Evolutionary conservation across 2,113 vertebrate species (phyloP).

Genomic region (Cheirogaleus medius): DNA sequence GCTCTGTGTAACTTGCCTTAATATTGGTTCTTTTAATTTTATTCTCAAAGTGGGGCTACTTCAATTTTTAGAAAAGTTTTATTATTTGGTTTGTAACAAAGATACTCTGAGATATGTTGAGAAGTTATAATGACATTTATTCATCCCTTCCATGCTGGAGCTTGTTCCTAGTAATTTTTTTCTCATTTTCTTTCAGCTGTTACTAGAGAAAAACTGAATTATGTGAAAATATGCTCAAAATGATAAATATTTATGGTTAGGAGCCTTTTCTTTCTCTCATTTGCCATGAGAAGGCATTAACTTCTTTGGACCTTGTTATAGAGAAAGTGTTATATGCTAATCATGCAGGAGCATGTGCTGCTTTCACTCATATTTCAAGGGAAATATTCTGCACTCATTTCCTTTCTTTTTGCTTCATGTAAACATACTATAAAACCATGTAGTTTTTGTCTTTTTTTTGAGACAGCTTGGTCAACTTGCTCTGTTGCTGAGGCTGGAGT

Average conservation of each 20-base stretch:
- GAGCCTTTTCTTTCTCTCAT: not conserved
- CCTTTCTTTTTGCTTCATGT: not conserved
- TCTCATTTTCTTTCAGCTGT: not conserved
- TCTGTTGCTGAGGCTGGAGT: too few relatives aligned
- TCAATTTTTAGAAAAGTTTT: not conserved
- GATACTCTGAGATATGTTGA: not conserved
- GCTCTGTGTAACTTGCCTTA: not conserved
- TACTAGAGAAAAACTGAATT: conserved; percentile 33
- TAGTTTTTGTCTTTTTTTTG: not conserved
- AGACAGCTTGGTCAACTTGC: too few relatives aligned
- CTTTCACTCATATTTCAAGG: not conserved
- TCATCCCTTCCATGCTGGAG: not conserved
- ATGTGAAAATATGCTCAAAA: conserved; percentile 7
- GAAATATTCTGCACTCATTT: not conserved
- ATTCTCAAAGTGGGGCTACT: not conserved
- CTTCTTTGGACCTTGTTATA: not conserved
- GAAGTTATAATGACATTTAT: not conserved
- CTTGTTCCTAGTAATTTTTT: not conserved
- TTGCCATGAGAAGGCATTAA: not conserved
- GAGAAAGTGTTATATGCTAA: not conserved
- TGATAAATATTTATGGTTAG: conserved; percentile 1
- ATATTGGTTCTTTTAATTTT: conserved; percentile 30
- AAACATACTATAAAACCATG: not conserved
- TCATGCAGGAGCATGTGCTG: not conserved
- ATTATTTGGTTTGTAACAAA: not conserved